Conservation (phyloP, 2,888 invertebrate species). For the Lapara coniferarum region DNA sequence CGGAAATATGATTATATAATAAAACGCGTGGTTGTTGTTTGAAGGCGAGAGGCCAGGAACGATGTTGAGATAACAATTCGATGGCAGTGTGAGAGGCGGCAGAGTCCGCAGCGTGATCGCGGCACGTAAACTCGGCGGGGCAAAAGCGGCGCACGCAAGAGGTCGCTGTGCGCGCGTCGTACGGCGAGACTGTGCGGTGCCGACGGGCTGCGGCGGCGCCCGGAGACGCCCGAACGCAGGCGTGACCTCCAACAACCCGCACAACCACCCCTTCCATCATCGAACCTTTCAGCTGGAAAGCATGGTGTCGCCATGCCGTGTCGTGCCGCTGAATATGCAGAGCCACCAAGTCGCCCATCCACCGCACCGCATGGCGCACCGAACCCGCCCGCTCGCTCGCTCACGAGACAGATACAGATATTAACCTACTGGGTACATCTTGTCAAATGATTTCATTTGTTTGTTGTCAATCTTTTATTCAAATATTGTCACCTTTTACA, state of each 20-base stretch:
- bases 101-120: constrained; percentile 76
- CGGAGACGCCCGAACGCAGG: constrained; percentile 67
- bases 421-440: constrained; percentile 40
- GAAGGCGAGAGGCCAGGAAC: constrained; percentile 68
- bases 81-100: constrained; percentile 77
- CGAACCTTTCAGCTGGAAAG: constrained; percentile 72
- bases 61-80: constrained; percentile 73
- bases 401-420: constrained; percentile 54
- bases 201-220: constrained; percentile 49
- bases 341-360: constrained; percentile 24
- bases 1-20: constrained; percentile 50
- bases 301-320: constrained; percentile 60
- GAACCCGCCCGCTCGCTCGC: constrained; percentile 29
- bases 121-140: constrained; percentile 70
- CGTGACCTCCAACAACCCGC: constrained; percentile 80
- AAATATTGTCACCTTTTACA: too few relatives aligned
- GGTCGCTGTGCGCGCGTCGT: constrained; percentile 71
- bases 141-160: constrained; percentile 73
- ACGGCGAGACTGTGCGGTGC: constrained; percentile 56
- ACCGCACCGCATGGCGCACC: too few relatives aligned
- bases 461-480: constrained; percentile 31
- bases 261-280: constrained; percentile 73
- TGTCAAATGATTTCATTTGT: constrained; percentile 37
- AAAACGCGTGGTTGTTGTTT: constrained; percentile 65
- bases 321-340: constrained; percentile 53